Conservation (phyloP, 92 coral and sea anemone genomes). For the Heteractis magnifica region DNA sequence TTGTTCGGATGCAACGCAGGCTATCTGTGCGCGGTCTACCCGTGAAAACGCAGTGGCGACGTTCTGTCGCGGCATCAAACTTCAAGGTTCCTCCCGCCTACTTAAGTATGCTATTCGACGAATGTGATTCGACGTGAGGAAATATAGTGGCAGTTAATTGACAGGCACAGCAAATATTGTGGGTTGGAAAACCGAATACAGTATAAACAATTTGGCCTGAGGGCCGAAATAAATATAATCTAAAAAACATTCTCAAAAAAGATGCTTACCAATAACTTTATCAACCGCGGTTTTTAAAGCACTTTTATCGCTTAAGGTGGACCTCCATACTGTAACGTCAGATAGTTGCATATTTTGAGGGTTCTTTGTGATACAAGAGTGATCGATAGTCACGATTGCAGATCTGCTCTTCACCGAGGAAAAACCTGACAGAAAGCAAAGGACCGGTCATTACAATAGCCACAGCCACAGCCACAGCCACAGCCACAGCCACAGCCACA, state of each 20-base stretch:
- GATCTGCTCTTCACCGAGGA: not conserved
- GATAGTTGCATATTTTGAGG: slow-evolving; percentile 29
- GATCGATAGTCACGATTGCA: not conserved
- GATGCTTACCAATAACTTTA: not conserved
- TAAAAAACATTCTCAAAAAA: too few species aligned
- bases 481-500: too few species aligned
- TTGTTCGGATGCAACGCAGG: not conserved
- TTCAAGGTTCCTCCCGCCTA: too few species aligned
- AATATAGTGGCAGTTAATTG: too few species aligned
- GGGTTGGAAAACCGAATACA: not conserved
- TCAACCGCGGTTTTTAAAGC: not conserved
- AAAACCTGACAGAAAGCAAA: not conserved
- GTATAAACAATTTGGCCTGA: not conserved
- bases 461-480: too few species aligned
- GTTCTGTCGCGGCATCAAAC: too few species aligned
- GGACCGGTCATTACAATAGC: not conserved
- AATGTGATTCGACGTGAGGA: too few species aligned
- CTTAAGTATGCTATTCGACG: too few species aligned
- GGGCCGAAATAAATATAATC: not conserved
- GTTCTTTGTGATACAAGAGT: not conserved
- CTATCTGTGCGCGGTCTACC: too few species aligned
- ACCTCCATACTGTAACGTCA: slow-evolving; percentile 13
- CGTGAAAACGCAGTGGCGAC: too few species aligned
- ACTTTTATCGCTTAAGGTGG: not conserved
- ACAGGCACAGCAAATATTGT: too few species aligned